A percentile compares a stretch with the other conserved stretches of the same genome.
phyloP scores from a whole-genome alignment of 2,888 invertebrate genomes.

The Saturnia pavonia region DNA sequence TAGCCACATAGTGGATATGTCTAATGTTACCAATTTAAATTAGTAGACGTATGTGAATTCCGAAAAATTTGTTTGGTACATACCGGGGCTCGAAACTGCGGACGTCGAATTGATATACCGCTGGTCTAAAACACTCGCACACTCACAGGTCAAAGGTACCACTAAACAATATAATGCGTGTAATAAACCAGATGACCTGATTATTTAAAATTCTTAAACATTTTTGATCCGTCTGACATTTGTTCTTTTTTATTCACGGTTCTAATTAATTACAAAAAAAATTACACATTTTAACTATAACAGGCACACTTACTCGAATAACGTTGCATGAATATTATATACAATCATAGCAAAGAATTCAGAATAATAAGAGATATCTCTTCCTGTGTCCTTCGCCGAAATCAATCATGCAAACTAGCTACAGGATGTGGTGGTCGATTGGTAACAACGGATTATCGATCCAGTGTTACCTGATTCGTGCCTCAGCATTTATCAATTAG shows the following conservation, averaged over 20 bases:
- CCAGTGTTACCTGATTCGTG: background rate
- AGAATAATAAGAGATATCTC: background rate
- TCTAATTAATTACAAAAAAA: no score
- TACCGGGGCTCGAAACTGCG: no score
- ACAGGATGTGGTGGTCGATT: background rate
- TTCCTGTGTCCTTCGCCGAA: background rate
- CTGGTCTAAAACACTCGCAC: no score
- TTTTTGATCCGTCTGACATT: background rate
- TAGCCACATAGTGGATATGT: no score
- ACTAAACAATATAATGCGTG: background rate
- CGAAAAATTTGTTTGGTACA: no score
- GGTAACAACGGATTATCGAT: background rate
- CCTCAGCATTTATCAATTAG: background rate
- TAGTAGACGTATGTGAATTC: no score
- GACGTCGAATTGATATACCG: no score
- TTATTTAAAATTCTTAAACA: no score
- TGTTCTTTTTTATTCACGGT: background rate
- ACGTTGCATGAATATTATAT: background rate
- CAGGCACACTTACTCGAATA: no score
- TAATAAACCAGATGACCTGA: no score
- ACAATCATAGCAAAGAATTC: background rate
- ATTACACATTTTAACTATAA: no score
- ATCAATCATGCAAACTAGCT: background rate
- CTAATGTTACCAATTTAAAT: no score
- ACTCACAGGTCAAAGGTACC: background rate